Evolutionary conservation across 1,140 invertebrate genomes (phyloP).

Genomic region (Drosophila auraria): DNA sequence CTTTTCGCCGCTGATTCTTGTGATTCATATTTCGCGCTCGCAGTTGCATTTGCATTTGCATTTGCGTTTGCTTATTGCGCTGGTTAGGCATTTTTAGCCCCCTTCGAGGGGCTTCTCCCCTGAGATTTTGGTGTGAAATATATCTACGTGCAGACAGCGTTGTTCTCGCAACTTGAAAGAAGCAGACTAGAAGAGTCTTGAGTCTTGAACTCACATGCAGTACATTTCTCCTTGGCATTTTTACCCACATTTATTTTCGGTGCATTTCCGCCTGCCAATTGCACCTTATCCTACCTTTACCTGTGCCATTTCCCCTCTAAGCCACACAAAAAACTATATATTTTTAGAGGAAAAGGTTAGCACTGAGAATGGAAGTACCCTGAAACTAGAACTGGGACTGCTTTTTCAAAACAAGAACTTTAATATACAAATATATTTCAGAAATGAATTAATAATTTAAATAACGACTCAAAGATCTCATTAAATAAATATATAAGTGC

Average conservation of each 20-base stretch:
- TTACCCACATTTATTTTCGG: constrained; percentile 81
- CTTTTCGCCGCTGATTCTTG: constrained; percentile 33
- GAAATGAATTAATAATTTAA: neutral
- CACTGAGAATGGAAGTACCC: neutral
- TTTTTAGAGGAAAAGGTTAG: neutral
- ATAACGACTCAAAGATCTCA: too few species aligned
- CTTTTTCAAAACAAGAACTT: neutral
- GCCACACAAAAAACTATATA: constrained; percentile 3
- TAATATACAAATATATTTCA: neutral
- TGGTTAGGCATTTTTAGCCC: constrained; percentile 69
- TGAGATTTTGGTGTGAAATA: constrained; percentile 63
- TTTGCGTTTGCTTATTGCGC: constrained; percentile 64
- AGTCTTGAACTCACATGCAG: constrained; percentile 3
- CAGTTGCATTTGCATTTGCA: constrained; percentile 47
- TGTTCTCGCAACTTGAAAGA: neutral
- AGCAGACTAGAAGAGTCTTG: neutral
- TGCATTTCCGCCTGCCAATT: constrained; percentile 74
- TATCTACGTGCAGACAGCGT: constrained; percentile 63
- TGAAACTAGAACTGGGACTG: neutral
- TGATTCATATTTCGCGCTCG: constrained; percentile 66
- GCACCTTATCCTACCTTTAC: constrained; percentile 20
- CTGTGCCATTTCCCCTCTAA: constrained; percentile 14
- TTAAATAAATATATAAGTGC: too few species aligned
- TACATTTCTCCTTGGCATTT: constrained; percentile 65
- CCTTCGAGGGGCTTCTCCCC: constrained; percentile 14